Conservation (phyloP, 2,888 invertebrate genomes). For the Acanthopleura granulata region DNA sequence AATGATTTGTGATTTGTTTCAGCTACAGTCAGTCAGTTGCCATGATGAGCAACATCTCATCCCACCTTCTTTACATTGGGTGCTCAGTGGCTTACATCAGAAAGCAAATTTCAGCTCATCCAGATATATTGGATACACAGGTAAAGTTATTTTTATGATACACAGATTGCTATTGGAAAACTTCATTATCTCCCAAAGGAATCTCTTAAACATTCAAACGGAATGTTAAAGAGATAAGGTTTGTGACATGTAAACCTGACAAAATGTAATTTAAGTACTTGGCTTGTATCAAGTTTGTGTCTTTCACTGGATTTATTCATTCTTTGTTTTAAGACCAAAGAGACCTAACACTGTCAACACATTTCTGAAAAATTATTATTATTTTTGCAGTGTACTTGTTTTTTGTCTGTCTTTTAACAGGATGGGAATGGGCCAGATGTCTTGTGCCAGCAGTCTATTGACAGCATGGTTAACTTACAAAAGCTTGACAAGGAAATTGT, state of each 20-base stretch:
- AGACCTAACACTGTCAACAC: no score
- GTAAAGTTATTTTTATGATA: slow-evolving; percentile 30
- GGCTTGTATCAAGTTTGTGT: no score
- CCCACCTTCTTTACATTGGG: slow-evolving; percentile 67
- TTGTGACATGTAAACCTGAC: no score
- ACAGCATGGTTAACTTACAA: background rate
- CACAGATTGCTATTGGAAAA: no score
- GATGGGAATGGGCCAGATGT: background rate
- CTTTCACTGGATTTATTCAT: no score
- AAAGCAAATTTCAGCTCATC: slow-evolving; percentile 63
- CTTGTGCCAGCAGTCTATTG: background rate
- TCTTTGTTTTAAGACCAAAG: no score
- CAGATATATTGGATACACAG: slow-evolving; percentile 59
- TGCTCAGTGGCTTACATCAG: slow-evolving; percentile 66
- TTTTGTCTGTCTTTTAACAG: background rate
- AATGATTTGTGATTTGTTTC: slow-evolving; percentile 23
- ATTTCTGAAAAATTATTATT: no score
- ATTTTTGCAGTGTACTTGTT: no score
- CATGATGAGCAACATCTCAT: slow-evolving; percentile 68
- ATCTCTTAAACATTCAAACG: no score
- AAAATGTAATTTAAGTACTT: no score
- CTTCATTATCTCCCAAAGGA: background rate
- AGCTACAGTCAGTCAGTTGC: slow-evolving; percentile 70
- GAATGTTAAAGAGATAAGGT: no score
- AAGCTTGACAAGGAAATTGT: background rate